phyloP scores from a whole-genome alignment of 1,140 invertebrate genomes.

The Meloidogyne chitwoodi region DNA sequence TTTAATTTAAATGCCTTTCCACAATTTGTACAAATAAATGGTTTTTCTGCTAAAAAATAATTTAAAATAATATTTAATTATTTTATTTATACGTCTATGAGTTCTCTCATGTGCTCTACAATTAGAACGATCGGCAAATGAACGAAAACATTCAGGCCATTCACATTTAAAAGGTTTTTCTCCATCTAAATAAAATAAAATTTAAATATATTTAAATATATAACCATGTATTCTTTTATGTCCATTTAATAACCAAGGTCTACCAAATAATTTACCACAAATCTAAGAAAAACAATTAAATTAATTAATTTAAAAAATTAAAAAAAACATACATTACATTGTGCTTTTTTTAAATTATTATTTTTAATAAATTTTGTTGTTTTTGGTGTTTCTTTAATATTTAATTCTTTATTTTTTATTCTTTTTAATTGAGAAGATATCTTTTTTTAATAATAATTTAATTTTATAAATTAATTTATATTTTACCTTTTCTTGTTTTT shows the following conservation, averaged over 20 bases:
- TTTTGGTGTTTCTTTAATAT: neutral
- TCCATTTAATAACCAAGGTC: constrained; percentile 16
- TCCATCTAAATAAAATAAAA: neutral
- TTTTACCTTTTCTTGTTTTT: neutral
- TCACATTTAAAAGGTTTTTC: constrained; percentile 13
- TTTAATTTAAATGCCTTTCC: constrained; percentile 13
- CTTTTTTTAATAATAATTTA: no score
- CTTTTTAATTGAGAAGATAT: no score
- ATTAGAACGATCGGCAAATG: constrained; percentile 13
- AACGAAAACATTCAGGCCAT: neutral
- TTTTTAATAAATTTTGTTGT: neutral
- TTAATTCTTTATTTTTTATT: neutral
- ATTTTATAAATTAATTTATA: no score
- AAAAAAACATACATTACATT: neutral
- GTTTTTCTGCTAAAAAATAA: constrained; percentile 7
- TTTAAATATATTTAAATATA: neutral
- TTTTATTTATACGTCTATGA: neutral
- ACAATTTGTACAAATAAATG: constrained; percentile 4
- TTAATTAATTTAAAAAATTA: no score
- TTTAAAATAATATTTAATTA: neutral
- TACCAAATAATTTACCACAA: constrained; percentile 11
- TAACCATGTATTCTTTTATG: constrained; percentile 5
- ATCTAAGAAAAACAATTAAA: neutral
- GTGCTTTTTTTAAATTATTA: neutral
- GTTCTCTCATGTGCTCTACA: constrained; percentile 13